These are phyloP conservation scores for Linnaemya tessellans DNA, from an alignment of 2,888 invertebrate species.

Conservation along the genomic window DNA sequence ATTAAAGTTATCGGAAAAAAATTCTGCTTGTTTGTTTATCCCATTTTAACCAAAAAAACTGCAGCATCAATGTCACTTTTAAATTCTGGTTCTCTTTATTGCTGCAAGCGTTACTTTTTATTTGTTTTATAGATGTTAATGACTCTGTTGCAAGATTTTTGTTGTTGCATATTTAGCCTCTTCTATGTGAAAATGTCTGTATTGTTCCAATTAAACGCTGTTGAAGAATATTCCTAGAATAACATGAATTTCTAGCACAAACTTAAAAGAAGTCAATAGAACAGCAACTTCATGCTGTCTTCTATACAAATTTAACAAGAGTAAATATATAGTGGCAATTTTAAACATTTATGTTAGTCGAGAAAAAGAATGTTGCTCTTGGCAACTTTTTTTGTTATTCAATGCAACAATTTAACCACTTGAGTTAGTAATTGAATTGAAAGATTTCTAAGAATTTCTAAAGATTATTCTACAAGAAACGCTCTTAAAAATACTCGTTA, in stretches of 20 bases:
- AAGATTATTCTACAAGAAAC: no score
- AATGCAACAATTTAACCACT: conserved; percentile 13
- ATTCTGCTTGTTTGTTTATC: no score
- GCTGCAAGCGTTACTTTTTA: conserved; percentile 40
- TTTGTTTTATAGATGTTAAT: conserved; percentile 45
- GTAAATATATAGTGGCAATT: conserved; percentile 27
- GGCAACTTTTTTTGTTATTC: neutral
- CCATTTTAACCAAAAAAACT: neutral
- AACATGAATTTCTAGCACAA: no score
- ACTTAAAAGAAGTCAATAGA: no score
- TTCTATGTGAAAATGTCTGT: conserved; percentile 3
- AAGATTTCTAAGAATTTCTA: no score
- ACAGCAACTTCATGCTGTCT: no score
- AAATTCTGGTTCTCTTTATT: neutral
- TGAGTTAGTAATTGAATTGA: conserved; percentile 52
- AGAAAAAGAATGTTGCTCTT: neutral
- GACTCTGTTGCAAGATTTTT: no score
- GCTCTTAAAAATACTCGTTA: no score
- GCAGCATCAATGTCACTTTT: neutral
- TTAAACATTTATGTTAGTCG: neutral
- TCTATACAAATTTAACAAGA: neutral
- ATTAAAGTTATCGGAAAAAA: neutral
- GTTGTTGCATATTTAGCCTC: no score
- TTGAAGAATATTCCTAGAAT: no score
- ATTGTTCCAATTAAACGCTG: no score